A percentile compares a stretch with the other conserved stretches of the same genome.
These are phyloP conservation scores for Noctua janthina DNA, from an alignment of 2,888 invertebrate genomes.

Conservation along the genomic window DNA sequence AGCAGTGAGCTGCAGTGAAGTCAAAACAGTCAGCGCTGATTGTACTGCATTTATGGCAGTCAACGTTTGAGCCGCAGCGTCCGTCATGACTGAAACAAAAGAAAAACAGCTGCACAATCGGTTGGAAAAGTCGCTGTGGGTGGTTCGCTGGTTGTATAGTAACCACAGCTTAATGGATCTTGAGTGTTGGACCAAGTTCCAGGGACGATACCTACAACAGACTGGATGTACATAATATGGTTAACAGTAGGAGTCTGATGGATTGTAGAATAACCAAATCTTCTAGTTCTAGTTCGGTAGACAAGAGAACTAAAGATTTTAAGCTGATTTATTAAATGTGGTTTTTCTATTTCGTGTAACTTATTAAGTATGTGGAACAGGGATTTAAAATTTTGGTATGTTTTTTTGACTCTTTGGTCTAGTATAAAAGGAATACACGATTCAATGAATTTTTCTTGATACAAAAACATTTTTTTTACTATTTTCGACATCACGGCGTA, in stretches of 20 bases:
- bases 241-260: background rate
- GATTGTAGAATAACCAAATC: background rate
- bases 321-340: too few relatives aligned
- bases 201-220: background rate
- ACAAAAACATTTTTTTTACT: too few relatives aligned
- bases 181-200: background rate
- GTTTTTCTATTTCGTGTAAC: too few relatives aligned
- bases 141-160: background rate
- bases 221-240: background rate
- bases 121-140: background rate
- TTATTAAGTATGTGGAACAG: too few relatives aligned
- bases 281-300: background rate
- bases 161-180: background rate
- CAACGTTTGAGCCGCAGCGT: slow-evolving; percentile 33
- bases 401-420: too few relatives aligned
- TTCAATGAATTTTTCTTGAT: too few relatives aligned
- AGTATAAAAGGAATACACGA: too few relatives aligned
- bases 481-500: too few relatives aligned
- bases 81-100: slow-evolving; percentile 43
- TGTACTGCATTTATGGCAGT: slow-evolving; percentile 13
- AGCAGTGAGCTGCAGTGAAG: slow-evolving; percentile 13
- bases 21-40: slow-evolving; percentile 6
- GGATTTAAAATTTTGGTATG: too few relatives aligned
- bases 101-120: background rate
- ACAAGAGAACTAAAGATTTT: background rate